Evolutionary conservation across 2,888 invertebrate species (phyloP).

Genomic region (Cremastinae sp.): DNA sequence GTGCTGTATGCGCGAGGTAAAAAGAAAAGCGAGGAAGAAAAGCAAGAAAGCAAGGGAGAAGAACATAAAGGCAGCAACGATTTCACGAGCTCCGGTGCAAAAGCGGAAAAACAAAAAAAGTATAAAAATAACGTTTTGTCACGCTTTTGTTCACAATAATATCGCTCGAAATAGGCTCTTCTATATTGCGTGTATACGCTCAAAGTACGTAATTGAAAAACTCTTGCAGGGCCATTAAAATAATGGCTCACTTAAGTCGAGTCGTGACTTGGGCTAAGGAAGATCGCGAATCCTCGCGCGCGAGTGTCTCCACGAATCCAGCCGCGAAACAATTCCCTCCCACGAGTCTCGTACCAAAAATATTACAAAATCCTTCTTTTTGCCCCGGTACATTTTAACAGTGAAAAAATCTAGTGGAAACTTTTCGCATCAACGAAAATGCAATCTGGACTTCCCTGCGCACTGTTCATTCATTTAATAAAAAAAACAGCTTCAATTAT

Average conservation of each 20-base stretch:
- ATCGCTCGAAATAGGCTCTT: neutral
- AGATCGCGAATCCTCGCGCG: conserved; percentile 6
- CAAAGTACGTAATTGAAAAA: conserved; percentile 40
- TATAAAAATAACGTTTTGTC: conserved; percentile 5
- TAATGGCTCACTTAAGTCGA: conserved; percentile 38
- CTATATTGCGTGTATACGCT: neutral
- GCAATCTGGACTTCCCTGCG: too few relatives aligned
- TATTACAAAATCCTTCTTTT: conserved; percentile 7
- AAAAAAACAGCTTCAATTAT: too few relatives aligned
- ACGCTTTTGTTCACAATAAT: conserved; percentile 14
- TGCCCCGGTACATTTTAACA: conserved; percentile 7
- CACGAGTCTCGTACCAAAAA: neutral
- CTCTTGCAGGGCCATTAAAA: conserved; percentile 36
- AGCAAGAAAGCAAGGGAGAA: neutral
- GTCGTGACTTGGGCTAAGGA: conserved; percentile 14
- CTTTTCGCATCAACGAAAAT: too few relatives aligned
- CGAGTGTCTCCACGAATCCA: conserved; percentile 14
- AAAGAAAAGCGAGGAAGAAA: conserved; percentile 20
- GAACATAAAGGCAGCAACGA: neutral
- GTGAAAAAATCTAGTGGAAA: neutral
- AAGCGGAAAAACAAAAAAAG: too few relatives aligned
- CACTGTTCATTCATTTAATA: too few relatives aligned
- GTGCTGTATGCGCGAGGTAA: neutral
- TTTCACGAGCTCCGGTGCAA: neutral
- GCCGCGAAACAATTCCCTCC: conserved; percentile 16